Evolutionary conservation across 2,797 vertebrate genomes (phyloP).

Genomic region (Scarus forsteni): DNA sequence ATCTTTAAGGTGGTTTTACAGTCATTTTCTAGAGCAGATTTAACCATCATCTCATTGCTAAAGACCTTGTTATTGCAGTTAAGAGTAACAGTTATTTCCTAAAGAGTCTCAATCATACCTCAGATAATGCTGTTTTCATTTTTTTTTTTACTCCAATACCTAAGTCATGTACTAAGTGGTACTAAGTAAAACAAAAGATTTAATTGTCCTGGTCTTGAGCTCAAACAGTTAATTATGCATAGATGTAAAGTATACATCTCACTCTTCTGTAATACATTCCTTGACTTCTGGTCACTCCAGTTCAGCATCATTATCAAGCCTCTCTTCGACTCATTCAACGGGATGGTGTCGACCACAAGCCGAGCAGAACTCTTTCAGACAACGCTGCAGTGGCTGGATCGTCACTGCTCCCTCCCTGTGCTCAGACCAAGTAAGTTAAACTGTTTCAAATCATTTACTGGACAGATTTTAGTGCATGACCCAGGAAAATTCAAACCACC

Average conservation of each 20-base stretch:
- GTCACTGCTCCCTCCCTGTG: constrained; percentile 91
- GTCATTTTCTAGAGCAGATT: too few species aligned
- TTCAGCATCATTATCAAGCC: constrained; percentile 98
- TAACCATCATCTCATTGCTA: too few species aligned
- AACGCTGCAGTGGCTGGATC: constrained; percentile 92
- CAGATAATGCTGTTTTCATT: too few species aligned
- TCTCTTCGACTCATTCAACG: constrained; percentile 96
- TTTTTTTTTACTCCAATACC: not conserved
- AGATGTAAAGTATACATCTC: not conserved
- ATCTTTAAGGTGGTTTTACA: too few species aligned
- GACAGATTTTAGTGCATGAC: too few species aligned
- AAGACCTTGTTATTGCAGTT: too few species aligned
- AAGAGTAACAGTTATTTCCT: too few species aligned
- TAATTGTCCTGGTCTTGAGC: not conserved
- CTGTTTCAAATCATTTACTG: not conserved
- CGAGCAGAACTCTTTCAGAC: constrained; percentile 90
- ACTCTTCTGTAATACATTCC: constrained; percentile 45
- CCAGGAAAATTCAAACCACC: too few species aligned
- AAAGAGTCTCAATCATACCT: too few species aligned
- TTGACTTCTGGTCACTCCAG: constrained; percentile 84
- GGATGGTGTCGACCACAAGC: constrained; percentile 90
- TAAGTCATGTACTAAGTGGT: not conserved
- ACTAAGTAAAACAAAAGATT: not conserved
- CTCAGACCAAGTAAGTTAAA: constrained; percentile 94
- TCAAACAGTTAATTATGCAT: not conserved